Percentiles rank a stretch among this genome's conserved stretches.
Evolutionary conservation across 2,113 vertebrate genomes (phyloP).

Genomic region (Forbesichthys papilliferus): DNA sequence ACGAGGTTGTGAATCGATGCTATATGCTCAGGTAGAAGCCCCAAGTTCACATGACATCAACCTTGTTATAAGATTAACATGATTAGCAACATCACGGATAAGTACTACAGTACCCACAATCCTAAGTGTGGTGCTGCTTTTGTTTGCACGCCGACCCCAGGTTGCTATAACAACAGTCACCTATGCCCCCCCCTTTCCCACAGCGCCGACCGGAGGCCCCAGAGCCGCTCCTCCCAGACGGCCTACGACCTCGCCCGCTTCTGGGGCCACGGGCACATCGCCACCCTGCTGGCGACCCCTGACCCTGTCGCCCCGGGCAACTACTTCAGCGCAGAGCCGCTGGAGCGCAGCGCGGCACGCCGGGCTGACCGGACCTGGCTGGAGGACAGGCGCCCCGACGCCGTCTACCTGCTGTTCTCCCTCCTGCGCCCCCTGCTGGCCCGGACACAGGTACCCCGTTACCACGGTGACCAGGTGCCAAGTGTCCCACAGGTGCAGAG

Average conservation of each 20-base stretch:
- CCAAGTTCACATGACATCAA: too few species aligned
- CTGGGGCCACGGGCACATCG: constrained; percentile 90
- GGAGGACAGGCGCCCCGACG: constrained; percentile 72
- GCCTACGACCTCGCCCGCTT: constrained; percentile 89
- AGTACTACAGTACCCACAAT: too few species aligned
- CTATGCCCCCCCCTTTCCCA: background rate
- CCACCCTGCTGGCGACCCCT: constrained; percentile 72
- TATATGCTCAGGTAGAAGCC: too few species aligned
- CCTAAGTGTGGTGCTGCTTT: too few species aligned
- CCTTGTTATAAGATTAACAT: too few species aligned
- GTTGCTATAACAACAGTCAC: too few species aligned
- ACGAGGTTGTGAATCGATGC: too few species aligned
- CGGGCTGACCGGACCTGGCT: constrained; percentile 84
- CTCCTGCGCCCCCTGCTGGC: constrained; percentile 83
- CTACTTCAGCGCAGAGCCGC: constrained; percentile 85
- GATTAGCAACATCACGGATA: too few species aligned
- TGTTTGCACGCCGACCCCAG: too few species aligned
- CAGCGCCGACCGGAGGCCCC: constrained; percentile 82
- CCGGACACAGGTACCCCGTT: constrained; percentile 4
- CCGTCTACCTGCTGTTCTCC: constrained; percentile 88
- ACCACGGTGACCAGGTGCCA: background rate
- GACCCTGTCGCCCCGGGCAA: constrained; percentile 76
- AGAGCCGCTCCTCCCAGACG: constrained; percentile 87
- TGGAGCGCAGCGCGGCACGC: constrained; percentile 86
- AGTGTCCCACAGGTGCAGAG: constrained; percentile 51